Evolutionary conservation across 2,888 invertebrate genomes (phyloP).

Genomic region (Idaea aversata): DNA sequence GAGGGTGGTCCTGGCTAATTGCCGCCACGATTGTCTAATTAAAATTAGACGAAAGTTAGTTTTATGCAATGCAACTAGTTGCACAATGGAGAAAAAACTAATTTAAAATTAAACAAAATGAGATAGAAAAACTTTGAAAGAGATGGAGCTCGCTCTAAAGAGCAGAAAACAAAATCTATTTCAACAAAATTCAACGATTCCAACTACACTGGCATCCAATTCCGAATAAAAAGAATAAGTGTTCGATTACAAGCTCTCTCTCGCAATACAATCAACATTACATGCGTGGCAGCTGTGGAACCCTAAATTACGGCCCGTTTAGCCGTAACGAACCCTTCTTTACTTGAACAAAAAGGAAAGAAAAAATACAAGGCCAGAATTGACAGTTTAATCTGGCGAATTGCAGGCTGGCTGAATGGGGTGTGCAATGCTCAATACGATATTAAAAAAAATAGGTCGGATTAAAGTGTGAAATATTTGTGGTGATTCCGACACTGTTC

Average conservation of each 20-base stretch:
- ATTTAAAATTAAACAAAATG: background rate
- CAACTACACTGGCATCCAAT: background rate
- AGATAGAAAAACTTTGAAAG: background rate
- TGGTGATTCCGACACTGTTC: conserved; percentile 1
- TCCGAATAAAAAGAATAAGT: conserved; percentile 55
- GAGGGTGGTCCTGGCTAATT: conserved; percentile 60
- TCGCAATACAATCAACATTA: conserved; percentile 77
- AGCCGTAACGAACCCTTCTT: conserved; percentile 63
- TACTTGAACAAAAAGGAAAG: conserved; percentile 41
- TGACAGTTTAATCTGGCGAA: conserved; percentile 72
- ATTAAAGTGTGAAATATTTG: background rate
- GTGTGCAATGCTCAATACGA: conserved; percentile 28
- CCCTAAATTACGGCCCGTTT: conserved; percentile 72
- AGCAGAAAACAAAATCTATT: background rate
- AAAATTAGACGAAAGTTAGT: conserved; percentile 20
- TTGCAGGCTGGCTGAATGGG: conserved; percentile 44
- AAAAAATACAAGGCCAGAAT: conserved; percentile 56
- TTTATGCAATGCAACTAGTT: conserved; percentile 10
- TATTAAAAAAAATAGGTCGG: conserved; percentile 29
- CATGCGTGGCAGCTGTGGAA: conserved; percentile 69
- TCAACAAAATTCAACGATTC: background rate
- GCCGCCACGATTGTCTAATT: conserved; percentile 61
- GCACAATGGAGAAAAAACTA: background rate
- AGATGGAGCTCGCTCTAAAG: background rate
- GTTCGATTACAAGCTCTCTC: conserved; percentile 54